Conservation (phyloP, 2,888 invertebrate species). For the Perdita meconis region DNA sequence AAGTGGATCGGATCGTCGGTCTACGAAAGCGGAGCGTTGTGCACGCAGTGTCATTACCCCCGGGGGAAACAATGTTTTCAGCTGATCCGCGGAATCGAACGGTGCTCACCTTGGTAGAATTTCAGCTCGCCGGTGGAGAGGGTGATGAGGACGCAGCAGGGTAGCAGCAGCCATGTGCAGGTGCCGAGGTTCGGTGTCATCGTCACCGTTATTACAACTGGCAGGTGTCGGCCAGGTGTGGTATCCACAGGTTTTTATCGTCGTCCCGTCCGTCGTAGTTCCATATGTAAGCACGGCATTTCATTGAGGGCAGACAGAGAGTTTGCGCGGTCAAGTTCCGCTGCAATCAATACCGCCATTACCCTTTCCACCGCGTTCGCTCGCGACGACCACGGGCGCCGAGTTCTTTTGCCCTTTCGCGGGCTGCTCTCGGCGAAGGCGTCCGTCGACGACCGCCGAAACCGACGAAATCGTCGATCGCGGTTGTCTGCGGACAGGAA, state of each 20-base stretch:
- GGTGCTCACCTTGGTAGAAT: slow-evolving; percentile 80
- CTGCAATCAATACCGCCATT: slow-evolving; percentile 73
- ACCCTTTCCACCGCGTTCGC: slow-evolving; percentile 41
- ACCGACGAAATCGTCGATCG: too few relatives aligned
- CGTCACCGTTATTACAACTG: slow-evolving; percentile 53
- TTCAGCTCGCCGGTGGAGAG: slow-evolving; percentile 77
- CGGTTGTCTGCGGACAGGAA: too few relatives aligned
- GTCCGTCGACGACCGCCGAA: too few relatives aligned
- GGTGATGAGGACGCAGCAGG: slow-evolving; percentile 71
- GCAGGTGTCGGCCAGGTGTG: slow-evolving; percentile 61
- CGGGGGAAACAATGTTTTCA: slow-evolving; percentile 37
- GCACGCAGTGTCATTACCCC: slow-evolving; percentile 59
- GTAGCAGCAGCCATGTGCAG: slow-evolving; percentile 68
- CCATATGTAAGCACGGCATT: slow-evolving; percentile 80
- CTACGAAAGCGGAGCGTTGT: background rate
- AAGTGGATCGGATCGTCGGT: background rate
- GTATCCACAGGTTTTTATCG: slow-evolving; percentile 66
- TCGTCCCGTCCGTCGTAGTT: slow-evolving; percentile 62
- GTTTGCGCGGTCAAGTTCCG: slow-evolving; percentile 78
- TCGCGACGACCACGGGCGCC: slow-evolving; percentile 21
- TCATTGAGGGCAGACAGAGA: slow-evolving; percentile 76
- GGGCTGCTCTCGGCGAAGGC: slow-evolving; percentile 6
- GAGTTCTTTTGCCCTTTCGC: slow-evolving; percentile 35
- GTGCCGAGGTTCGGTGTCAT: slow-evolving; percentile 64
- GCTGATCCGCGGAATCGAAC: slow-evolving; percentile 1